These are phyloP conservation scores for Hydrolagus colliei DNA, from an alignment of 2,797 vertebrate genomes.

Conservation along the genomic window DNA sequence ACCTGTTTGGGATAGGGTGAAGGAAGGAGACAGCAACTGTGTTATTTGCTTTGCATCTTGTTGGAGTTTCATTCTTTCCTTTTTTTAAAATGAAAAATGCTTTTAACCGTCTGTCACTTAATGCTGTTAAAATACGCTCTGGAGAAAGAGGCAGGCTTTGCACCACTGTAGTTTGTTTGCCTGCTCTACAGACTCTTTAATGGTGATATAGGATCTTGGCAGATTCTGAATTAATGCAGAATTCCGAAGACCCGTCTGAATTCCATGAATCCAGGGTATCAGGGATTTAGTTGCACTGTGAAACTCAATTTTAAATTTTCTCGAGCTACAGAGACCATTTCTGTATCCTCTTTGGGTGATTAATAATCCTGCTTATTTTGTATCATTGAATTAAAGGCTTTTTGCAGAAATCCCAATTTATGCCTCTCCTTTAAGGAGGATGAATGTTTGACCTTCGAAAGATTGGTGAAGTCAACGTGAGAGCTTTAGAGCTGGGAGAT, in stretches of 20 bases:
- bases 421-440: neutral
- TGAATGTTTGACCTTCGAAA: conserved; percentile 3
- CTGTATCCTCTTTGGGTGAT: neutral
- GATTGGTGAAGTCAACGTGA: neutral
- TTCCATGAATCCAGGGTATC: neutral
- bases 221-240: neutral
- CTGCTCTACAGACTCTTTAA: neutral
- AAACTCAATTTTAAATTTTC: neutral
- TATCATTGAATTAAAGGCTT: neutral
- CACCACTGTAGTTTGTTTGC: neutral
- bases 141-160: neutral
- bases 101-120: neutral
- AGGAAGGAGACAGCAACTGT: too few species aligned
- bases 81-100: neutral
- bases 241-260: neutral
- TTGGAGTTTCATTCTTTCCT: neutral
- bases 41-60: neutral
- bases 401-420: neutral
- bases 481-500: neutral
- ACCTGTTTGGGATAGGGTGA: neutral
- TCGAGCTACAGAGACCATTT: neutral
- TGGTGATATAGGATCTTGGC: neutral
- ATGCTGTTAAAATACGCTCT: neutral
- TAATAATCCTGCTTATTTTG: neutral
- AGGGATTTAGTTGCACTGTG: neutral